Evolutionary conservation across 1,140 invertebrate genomes (phyloP), one percentile per base, ranked within the genome.

Genomic region (Macrobrachium nipponense): DNA sequence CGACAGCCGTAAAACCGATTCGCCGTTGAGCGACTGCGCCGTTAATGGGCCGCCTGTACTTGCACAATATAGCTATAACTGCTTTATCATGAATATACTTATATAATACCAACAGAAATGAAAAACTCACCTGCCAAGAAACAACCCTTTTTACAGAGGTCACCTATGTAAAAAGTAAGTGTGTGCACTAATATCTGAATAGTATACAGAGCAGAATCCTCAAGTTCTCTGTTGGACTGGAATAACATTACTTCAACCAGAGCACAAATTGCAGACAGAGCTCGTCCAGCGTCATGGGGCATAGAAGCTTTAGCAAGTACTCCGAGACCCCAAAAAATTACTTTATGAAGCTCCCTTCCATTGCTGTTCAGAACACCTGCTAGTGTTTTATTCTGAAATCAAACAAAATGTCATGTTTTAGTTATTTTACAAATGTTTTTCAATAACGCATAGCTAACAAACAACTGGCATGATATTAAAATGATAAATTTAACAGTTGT

Each of bases 41-140:
- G n/a, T n/a, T n/a, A n/a, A n/a, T n/a, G n/a, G n/a, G n/a, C n/a
- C n/a, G n/a, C n/a, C n/a, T n/a, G n/a, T 36, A 36, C 27, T 36
- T 36, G 27, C 27, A 36, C 27, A 36, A 36, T 36, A 36, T 36
- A 4, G 4, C 27, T 36, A 36, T 36, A 36, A 36, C 1, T 36
- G 27, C 27, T 36, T 36, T 36, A 36, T 36, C 27, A 36, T 36
- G 27, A 36, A 36, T 36, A 36, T 36, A 36, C 27, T 36, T 36
- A 5, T 12, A 51, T 7, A 51, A 2, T 10, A 51, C 8, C 20
- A 17, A 23, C 3, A 10, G 23, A 70, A 70, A 70, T 14, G 5
- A 36, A 68, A 70, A 70, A 70, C 68, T 43, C 44, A 80, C 78
- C 78, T 80, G 78, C 78, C 17, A 80, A 44, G 43, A 64, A 80